Evolutionary conservation across 2,797 vertebrate genomes (phyloP), one percentile per base, ranked within the genome.

Genomic region (Melanotaenia pygmaea): DNA sequence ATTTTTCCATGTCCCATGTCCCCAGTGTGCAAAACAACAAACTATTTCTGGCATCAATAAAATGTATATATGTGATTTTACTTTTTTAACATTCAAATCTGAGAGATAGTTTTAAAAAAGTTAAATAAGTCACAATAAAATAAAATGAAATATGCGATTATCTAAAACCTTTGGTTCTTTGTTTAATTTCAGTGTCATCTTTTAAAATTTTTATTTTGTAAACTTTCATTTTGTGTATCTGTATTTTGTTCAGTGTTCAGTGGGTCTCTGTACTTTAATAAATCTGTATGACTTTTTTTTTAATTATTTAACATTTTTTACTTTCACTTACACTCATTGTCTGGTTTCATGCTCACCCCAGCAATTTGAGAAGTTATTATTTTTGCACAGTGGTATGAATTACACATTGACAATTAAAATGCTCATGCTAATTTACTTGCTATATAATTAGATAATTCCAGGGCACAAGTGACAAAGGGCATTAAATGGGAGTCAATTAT

Each of bases 401-500:
- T 89, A 86, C 82, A 80, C 80, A 88, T 86, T 80, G 78, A 77
- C 89, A 83, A 89, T 90, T 86, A 87, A 85, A 80, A 80, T 67
- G 74, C 83, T 84, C 75, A 54, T 47, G 32, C 72, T 88, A 72
- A 91, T 92, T 87, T 67, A 77, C 70, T 67, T 45, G 16, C 59
- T 60, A 50, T 86, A 65, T 85, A 83, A 88, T 88, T 83, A 82
- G 74, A 79, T 64, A 67, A 83, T 83, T 81, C 64, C 40, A 58
- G 58, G 77, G 61, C 68, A 59, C 11, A 10, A 63, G 69, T 72
- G 63, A 87, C 80, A 89, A 92, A 84, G 72, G 75, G n/a, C 64
- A 84, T 84, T 84, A 84, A 88, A 88, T 80, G 77, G 64, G 58
- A 86, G 83, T 86, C 80, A 90, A 80, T 91, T 89, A 83, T 65